Evolutionary conservation across 1,140 invertebrate genomes (phyloP).

Genomic region (Drosophila eugracilis): DNA sequence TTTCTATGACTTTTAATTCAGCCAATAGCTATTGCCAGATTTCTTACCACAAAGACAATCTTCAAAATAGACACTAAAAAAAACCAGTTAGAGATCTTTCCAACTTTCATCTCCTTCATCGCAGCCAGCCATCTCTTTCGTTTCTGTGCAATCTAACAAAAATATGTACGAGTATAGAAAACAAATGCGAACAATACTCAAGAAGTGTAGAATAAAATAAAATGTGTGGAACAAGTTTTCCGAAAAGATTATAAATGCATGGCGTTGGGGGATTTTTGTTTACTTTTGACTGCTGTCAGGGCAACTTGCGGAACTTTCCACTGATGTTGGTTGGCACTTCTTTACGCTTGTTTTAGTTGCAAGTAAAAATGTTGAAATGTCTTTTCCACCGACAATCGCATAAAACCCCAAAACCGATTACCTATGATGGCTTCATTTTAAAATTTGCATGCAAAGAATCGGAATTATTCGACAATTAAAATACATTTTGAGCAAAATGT

Average conservation of each 20-base stretch:
- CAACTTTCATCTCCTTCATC: not conserved
- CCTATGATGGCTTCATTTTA: not conserved
- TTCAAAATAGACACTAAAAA: constrained; percentile 1
- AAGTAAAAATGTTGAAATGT: not conserved
- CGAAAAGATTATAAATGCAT: constrained; percentile 58
- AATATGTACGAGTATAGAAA: too few species aligned
- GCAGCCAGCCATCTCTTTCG: constrained; percentile 22
- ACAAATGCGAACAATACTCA: constrained; percentile 8
- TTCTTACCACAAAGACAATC: not conserved
- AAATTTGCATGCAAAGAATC: not conserved
- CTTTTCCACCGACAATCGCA: not conserved
- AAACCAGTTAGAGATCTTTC: constrained; percentile 21
- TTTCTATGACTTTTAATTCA: too few species aligned
- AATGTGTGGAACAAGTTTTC: constrained; percentile 61
- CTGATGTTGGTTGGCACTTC: not conserved
- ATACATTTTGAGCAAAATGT: too few species aligned
- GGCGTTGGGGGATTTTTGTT: constrained; percentile 43
- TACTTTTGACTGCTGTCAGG: constrained; percentile 49
- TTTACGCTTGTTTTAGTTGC: constrained; percentile 2
- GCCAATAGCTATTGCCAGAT: not conserved
- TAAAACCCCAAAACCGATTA: constrained; percentile 18
- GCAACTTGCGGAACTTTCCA: constrained; percentile 17
- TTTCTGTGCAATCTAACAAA: constrained; percentile 19
- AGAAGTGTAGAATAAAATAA: constrained; percentile 6
- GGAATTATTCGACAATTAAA: too few species aligned